Evolutionary conservation across 2,113 vertebrate genomes (phyloP).

Genomic region (Callopanchax toddi): DNA sequence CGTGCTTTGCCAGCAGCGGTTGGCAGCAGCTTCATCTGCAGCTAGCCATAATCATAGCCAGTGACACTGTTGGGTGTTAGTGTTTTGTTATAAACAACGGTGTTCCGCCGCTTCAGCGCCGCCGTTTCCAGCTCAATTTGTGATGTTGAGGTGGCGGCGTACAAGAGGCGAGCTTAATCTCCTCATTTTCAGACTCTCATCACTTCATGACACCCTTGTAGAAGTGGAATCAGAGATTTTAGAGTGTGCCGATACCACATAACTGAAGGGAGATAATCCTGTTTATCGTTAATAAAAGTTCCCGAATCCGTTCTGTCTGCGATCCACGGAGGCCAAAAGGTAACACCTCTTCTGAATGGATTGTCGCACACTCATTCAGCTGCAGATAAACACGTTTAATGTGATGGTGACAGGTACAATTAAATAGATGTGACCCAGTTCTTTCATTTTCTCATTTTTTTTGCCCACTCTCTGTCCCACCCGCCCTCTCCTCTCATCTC

Average conservation of each 20-base stretch:
- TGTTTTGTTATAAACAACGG: constrained; percentile 19
- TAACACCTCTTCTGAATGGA: constrained; percentile 15
- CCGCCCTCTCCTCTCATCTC: constrained; percentile 2
- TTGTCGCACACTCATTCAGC: constrained; percentile 10
- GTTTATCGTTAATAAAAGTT: not conserved
- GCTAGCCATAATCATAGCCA: constrained; percentile 31
- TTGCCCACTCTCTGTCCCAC: constrained; percentile 36
- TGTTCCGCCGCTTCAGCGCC: not conserved
- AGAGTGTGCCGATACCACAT: not conserved
- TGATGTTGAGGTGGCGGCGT: not conserved
- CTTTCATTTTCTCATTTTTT: constrained; percentile 48
- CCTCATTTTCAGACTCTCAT: not conserved
- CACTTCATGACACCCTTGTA: not conserved
- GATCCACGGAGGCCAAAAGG: not conserved
- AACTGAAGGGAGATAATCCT: not conserved
- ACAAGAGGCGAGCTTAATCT: not conserved
- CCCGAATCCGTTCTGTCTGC: not conserved
- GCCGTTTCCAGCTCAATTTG: constrained; percentile 1
- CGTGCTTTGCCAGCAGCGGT: constrained; percentile 30
- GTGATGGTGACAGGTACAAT: constrained; percentile 29
- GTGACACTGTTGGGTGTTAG: constrained; percentile 21
- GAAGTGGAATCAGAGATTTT: not conserved
- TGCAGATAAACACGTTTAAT: constrained; percentile 29
- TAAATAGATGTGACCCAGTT: constrained; percentile 63
- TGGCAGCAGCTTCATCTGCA: constrained; percentile 36